Evolutionary conservation across 2,113 vertebrate genomes (phyloP), one percentile per base, ranked within the genome.

Genomic region (Ammodytes marinus): DNA sequence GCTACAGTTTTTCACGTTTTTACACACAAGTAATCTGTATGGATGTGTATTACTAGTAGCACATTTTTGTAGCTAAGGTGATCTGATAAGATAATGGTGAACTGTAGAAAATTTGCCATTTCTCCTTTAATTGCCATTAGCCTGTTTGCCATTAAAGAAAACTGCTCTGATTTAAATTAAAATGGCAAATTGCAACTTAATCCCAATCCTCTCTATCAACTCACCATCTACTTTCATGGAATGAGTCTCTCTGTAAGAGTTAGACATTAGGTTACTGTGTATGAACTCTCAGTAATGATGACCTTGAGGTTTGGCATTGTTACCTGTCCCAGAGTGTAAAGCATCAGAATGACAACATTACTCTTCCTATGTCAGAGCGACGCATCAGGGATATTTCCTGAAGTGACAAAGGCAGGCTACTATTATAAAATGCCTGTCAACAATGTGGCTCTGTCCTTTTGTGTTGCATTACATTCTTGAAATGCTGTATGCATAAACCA

Each of bases 271-370:
- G 89, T 91, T 74, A 77, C 70, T 60, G 27, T 77, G 79, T 80
- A 81, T 86, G 88, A 84, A 83, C 80, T 77, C 67, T 83, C 79
- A 65, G 79, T 83, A 88, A 89, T 85, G 64, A 86, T 88, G 88
- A 92, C 85, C 90, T 93, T 91, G 85, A 88, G 86, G 84, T 92
- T 89, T 87, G 75, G 86, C 80, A 88, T 90, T 88, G 86, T 91
- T 88, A 90, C 84, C 81, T 90, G 83, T 74, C 78, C 83, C 60
- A 81, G 78, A 79, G 85, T 89, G 83, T 86, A 90, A 86, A 89
- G 80, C 82, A 77, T 73, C 74, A 52, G 81, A 86, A 86, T 85
- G 88, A 86, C 84, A 88, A 69, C 64, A 86, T 90, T 76, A 80
- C 86, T 84, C 81, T 80, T 80, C 59, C 60, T 80, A 65, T 80